Evolutionary conservation across 2,888 invertebrate species (phyloP).

Genomic region (Coleophora deauratella): DNA sequence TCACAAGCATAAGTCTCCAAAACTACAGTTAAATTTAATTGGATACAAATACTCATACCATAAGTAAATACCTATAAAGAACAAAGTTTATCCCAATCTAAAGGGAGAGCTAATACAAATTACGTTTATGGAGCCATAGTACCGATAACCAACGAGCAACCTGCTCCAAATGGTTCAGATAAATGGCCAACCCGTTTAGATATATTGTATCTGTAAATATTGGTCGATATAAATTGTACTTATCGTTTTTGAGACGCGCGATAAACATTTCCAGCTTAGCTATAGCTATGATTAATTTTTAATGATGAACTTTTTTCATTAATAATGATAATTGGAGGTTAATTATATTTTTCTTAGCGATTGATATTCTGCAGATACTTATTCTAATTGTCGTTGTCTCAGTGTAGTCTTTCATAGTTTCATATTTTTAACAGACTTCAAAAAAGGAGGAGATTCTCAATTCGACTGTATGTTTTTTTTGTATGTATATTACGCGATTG

Average conservation of each 20-base stretch:
- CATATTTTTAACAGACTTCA: no score
- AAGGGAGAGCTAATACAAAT: slow-evolving; percentile 57
- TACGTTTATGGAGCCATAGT: slow-evolving; percentile 59
- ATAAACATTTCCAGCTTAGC: slow-evolving; percentile 33
- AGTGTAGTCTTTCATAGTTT: no score
- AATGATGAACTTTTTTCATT: no score
- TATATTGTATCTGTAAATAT: slow-evolving; percentile 65
- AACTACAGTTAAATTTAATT: no score
- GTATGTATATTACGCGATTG: no score
- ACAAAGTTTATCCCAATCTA: slow-evolving; percentile 60
- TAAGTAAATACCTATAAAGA: slow-evolving; percentile 37
- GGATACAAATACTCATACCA: no score
- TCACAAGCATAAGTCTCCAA: no score
- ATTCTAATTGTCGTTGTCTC: no score
- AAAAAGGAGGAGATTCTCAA: no score
- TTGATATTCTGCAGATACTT: slow-evolving; percentile 3
- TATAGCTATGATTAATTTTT: no score
- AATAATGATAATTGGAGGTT: slow-evolving; percentile 21
- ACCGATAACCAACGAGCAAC: slow-evolving; percentile 56
- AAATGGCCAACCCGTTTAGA: slow-evolving; percentile 63
- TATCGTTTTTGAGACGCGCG: slow-evolving; percentile 40
- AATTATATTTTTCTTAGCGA: slow-evolving; percentile 11
- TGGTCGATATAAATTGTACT: slow-evolving; percentile 48
- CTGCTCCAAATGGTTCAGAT: slow-evolving; percentile 60
- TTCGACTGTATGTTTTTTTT: no score